Base-by-base conservation (phyloP, 1,140 invertebrate genomes). In the Hyposmocoma kahamanoa region DNA sequence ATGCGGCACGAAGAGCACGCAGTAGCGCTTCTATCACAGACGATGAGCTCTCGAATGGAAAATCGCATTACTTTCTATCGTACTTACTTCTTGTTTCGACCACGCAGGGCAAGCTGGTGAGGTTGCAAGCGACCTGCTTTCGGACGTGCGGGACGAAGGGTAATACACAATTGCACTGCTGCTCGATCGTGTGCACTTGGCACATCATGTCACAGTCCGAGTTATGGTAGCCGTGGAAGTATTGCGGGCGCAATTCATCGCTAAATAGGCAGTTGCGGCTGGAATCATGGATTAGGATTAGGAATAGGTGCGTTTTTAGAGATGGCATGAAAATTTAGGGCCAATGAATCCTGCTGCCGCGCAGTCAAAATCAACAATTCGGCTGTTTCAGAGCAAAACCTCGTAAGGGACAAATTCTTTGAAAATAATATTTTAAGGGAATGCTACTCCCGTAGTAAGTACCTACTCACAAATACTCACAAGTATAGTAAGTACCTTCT, bases 161-260 rank as follows among this genome's bases (percentile, higher is more conserved):
- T n/a, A 65, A 52, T 1, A 45, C 22, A 50, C 80, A 84, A 5
- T 56, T 38, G 41, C 80, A 84, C 0, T 47, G 32, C 0, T 30
- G 38, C 45, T 66, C 50, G 4, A 80, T 41, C 3, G 57, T 47
- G 0, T 19, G 18, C 5, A 71, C 58, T 22, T 57, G 47, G 47
- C 80, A 84, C 17, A 71, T 38, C 6, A 67, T 53, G 32, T 72
- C 65, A 49, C 80, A 84, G 55, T 81, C 76, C 0, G 72, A 68
- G 47, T 73, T 69, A 51, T 53, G 66, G 47, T 76, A 84, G 8
- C 47, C 15, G 1, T 22, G 15, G 51, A 78, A 79, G 45, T 55
- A 57, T 0, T 39, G 53, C 13, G 73, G 49, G 0, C 5, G 5
- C 0, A 43, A 17, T 44, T 81, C 77, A 21, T 78, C 39, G 0